These are phyloP conservation scores for Pachycephus smyrnensis DNA, from an alignment of 2,888 invertebrate genomes.

Conservation along the genomic window DNA sequence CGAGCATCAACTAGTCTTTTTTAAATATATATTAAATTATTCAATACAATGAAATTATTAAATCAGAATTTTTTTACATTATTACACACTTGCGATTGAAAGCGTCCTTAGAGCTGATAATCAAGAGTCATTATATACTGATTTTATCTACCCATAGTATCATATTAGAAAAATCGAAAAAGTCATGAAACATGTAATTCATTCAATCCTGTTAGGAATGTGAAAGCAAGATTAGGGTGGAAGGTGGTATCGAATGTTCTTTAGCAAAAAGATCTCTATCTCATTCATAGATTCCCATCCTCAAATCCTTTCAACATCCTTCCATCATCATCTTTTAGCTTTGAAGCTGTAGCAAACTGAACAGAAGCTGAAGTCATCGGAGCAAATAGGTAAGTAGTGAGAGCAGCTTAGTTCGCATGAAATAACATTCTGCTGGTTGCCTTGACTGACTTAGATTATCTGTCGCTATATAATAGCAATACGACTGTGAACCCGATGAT, in stretches of 20 bases:
- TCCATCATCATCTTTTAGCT: neutral
- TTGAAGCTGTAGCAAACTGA: neutral
- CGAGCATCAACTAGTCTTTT: neutral
- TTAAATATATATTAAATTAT: neutral
- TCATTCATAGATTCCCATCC: neutral
- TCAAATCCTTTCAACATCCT: neutral
- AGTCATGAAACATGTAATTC: neutral
- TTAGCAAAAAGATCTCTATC: neutral
- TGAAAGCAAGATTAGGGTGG: neutral
- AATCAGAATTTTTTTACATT: neutral
- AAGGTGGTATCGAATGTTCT: neutral
- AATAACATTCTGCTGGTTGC: neutral
- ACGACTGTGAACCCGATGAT: neutral
- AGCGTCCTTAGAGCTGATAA: neutral
- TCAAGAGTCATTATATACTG: neutral
- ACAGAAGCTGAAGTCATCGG: neutral
- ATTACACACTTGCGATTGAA: neutral
- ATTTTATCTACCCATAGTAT: neutral
- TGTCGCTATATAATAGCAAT: neutral
- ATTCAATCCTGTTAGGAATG: neutral
- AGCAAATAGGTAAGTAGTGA: neutral
- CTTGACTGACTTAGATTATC: neutral
- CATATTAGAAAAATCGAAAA: neutral
- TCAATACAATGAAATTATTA: neutral
- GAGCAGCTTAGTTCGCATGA: neutral